Percentiles rank a stretch among this genome's conserved stretches.
These are phyloP conservation scores for Montipora sp. DNA, from an alignment of 64 coral and sea anemone genomes.

Conservation along the genomic window DNA sequence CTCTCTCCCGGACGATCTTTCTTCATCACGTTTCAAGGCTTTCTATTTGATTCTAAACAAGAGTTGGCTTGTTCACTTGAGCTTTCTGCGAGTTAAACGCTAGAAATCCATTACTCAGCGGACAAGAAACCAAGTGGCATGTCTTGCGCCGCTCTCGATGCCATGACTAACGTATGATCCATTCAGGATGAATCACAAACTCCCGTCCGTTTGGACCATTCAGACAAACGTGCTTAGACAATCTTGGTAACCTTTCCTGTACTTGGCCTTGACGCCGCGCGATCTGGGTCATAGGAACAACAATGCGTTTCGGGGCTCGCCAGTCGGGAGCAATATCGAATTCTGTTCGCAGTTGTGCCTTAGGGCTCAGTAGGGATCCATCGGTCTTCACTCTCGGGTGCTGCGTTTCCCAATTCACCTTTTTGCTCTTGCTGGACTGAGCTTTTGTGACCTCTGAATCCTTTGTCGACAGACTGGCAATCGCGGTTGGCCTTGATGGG, in stretches of 20 bases:
- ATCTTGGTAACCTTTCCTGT: constrained; percentile 11
- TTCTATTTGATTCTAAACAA: no score
- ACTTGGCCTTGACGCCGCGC: constrained; percentile 27
- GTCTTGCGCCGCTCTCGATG: background rate
- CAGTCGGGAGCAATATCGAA: constrained; percentile 77
- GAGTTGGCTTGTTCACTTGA: no score
- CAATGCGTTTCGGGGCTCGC: constrained; percentile 63
- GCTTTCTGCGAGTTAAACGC: no score
- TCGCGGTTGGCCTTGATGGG: background rate
- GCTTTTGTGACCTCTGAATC: background rate
- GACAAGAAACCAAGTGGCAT: background rate
- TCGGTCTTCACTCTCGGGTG: background rate
- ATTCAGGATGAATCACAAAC: constrained; percentile 77
- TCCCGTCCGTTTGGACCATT: constrained; percentile 20
- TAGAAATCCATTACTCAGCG: background rate
- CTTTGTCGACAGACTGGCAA: no score
- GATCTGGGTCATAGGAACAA: constrained; percentile 81
- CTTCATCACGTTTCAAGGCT: no score
- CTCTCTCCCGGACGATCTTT: no score
- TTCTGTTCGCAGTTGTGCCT: constrained; percentile 50
- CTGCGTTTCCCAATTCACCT: background rate
- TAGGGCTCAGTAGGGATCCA: background rate
- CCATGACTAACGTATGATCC: constrained; percentile 25
- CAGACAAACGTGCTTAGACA: background rate
- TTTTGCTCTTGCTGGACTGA: background rate